Conservation (phyloP, 2,888 invertebrate species). For the Bruchidius siliquastri region DNA sequence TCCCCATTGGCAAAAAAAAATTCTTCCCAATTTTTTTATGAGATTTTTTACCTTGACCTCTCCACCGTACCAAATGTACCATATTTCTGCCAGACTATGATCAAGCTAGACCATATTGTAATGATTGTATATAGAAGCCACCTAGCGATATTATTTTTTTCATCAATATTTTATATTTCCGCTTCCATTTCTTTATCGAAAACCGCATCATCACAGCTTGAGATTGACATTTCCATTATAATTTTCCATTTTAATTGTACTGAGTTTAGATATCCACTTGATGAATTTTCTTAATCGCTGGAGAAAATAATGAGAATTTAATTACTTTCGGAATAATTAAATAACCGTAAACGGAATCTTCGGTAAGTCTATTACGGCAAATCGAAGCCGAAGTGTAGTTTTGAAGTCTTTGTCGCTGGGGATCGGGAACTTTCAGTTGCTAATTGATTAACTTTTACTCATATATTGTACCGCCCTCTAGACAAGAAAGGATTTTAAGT, state of each 20-base stretch:
- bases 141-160: background rate
- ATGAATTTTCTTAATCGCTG: background rate
- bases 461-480: background rate
- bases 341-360: background rate
- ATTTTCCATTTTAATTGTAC: background rate
- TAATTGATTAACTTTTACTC: background rate
- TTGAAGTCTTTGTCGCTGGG: background rate
- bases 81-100: too few relatives aligned
- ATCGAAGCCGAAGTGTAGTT: background rate
- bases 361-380: background rate
- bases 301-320: background rate
- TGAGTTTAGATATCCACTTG: background rate
- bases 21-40: too few relatives aligned
- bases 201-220: background rate
- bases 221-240: background rate
- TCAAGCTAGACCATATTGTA: too few relatives aligned
- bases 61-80: too few relatives aligned
- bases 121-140: too few relatives aligned
- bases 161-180: background rate
- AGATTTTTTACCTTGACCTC: too few relatives aligned
- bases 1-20: too few relatives aligned
- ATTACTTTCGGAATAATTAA: background rate
- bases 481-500: too few relatives aligned
- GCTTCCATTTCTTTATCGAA: background rate
- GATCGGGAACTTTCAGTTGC: background rate